Evolutionary conservation across 2,888 invertebrate species (phyloP).

Genomic region (Sericinus montela): DNA sequence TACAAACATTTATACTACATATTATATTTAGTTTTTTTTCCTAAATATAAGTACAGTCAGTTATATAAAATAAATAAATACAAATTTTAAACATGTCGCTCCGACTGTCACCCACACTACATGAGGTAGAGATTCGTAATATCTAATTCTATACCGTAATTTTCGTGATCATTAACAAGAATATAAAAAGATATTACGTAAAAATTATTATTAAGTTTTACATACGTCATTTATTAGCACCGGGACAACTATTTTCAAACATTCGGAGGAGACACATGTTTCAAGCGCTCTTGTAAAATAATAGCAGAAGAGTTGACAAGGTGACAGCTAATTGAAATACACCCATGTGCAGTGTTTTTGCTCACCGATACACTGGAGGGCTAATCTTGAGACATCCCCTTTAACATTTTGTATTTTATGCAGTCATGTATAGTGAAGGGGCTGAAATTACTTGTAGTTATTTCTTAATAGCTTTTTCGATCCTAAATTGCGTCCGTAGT

Average conservation of each 20-base stretch:
- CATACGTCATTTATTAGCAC: neutral
- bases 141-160: too few relatives aligned
- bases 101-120: too few relatives aligned
- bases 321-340: slow-evolving; percentile 77
- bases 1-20: too few relatives aligned
- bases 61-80: too few relatives aligned
- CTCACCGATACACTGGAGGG: slow-evolving; percentile 51
- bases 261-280: slow-evolving; percentile 25
- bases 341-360: slow-evolving; percentile 74
- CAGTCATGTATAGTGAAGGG: slow-evolving; percentile 52
- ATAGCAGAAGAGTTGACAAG: slow-evolving; percentile 67
- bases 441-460: slow-evolving; percentile 50
- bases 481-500: neutral
- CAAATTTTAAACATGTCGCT: too few relatives aligned
- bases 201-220: too few relatives aligned
- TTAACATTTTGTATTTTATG: slow-evolving; percentile 40
- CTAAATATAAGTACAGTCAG: too few relatives aligned
- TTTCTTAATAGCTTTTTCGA: slow-evolving; percentile 37
- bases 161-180: too few relatives aligned
- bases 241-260: slow-evolving; percentile 17
- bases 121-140: too few relatives aligned
- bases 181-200: too few relatives aligned
- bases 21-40: too few relatives aligned
- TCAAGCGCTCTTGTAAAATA: slow-evolving; percentile 37
- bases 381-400: slow-evolving; percentile 65